These are phyloP conservation scores for Myanophis thanlyinensis DNA, from an alignment of 2,113 vertebrate genomes.

Conservation along the genomic window DNA sequence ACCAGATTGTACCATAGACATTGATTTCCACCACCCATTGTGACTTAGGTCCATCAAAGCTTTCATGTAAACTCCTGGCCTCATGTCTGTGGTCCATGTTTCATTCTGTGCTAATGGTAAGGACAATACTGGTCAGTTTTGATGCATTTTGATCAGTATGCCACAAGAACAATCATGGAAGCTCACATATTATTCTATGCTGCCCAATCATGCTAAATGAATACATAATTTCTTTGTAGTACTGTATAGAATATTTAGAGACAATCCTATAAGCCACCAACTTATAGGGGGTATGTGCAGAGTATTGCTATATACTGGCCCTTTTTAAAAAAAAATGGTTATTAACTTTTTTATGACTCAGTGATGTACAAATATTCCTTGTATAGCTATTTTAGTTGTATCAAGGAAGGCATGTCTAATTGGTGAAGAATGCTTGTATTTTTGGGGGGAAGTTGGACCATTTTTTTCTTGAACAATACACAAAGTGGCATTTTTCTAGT, in stretches of 20 bases:
- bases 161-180: not conserved
- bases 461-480: conserved; percentile 25
- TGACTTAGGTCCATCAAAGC: not conserved
- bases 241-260: not conserved
- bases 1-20: not conserved
- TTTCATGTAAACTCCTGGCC: not conserved
- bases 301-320: not conserved
- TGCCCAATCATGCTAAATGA: not conserved
- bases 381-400: conserved; percentile 11
- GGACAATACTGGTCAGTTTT: not conserved
- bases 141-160: not conserved
- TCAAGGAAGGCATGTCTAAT: conserved; percentile 25
- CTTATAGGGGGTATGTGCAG: not conserved
- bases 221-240: not conserved
- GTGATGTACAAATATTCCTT: conserved; percentile 19
- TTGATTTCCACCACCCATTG: not conserved
- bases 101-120: not conserved
- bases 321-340: not conserved
- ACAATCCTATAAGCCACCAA: not conserved
- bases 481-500: conserved; percentile 20
- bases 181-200: not conserved
- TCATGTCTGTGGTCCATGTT: not conserved
- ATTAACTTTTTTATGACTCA: conserved; percentile 3
- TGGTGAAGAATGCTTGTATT: conserved; percentile 24
- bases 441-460: not conserved